These are phyloP conservation scores for Epirrita christyi DNA, from an alignment of 2,888 invertebrate species.

Conservation along the genomic window DNA sequence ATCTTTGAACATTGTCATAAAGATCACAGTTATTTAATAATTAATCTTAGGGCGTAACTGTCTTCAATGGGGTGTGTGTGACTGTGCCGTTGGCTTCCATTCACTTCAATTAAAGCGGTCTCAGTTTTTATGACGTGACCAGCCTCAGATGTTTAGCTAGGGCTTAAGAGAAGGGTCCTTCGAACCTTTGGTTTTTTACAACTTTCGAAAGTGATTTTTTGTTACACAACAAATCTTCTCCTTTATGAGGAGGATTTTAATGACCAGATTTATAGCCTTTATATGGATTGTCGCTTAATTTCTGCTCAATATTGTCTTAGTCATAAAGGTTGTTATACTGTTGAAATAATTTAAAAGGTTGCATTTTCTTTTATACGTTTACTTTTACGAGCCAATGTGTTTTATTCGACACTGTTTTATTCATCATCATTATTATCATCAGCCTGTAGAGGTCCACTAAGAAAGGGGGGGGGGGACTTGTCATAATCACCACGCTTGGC, in stretches of 20 bases:
- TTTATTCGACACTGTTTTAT: slow-evolving; percentile 7
- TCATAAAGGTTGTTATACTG: slow-evolving; percentile 32
- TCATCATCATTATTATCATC: background rate
- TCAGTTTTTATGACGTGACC: too few relatives aligned
- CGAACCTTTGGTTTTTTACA: slow-evolving; percentile 61
- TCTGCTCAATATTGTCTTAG: slow-evolving; percentile 34
- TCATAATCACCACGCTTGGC: too few relatives aligned
- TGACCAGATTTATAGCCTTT: slow-evolving; percentile 51
- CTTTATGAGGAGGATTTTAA: slow-evolving; percentile 62
- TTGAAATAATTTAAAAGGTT: slow-evolving; percentile 26
- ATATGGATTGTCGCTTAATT: slow-evolving; percentile 43
- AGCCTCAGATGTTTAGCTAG: slow-evolving; percentile 1
- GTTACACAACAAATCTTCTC: slow-evolving; percentile 56
- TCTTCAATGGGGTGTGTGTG: too few relatives aligned
- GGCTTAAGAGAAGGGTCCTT: slow-evolving; percentile 56
- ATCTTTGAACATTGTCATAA: background rate
- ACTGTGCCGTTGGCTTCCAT: too few relatives aligned
- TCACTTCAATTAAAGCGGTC: too few relatives aligned
- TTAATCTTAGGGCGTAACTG: background rate
- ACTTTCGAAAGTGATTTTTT: slow-evolving; percentile 77
- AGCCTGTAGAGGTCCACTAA: too few relatives aligned
- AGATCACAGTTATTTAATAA: background rate
- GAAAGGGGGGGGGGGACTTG: too few relatives aligned
- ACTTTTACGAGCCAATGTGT: background rate
- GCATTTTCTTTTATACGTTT: slow-evolving; percentile 2